Percentiles rank a stretch among this genome's conserved stretches.
These are phyloP conservation scores for Xanthia icteritia DNA, from an alignment of 2,888 invertebrate species.

Conservation along the genomic window DNA sequence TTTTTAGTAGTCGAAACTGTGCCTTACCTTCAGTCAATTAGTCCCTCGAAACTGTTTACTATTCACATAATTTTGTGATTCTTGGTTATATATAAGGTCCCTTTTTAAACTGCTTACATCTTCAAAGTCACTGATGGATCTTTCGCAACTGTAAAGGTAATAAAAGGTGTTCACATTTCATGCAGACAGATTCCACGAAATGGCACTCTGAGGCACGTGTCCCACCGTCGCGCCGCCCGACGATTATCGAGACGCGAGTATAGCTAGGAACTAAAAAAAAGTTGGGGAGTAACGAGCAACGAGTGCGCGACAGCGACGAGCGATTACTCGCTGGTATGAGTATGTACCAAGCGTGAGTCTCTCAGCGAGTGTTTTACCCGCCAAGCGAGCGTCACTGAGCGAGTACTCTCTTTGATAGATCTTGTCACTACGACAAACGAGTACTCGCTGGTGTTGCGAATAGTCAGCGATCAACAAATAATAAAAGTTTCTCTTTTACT, in stretches of 20 bases:
- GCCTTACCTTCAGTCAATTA: neutral
- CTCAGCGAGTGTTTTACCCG: neutral
- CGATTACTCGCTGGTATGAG: neutral
- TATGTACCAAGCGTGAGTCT: neutral
- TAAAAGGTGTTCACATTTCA: neutral
- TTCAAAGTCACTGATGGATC: neutral
- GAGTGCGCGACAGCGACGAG: neutral
- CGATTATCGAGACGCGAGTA: neutral
- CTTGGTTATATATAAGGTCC: no score
- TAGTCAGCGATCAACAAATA: no score
- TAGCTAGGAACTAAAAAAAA: neutral
- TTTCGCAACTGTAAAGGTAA: neutral
- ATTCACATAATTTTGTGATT: neutral
- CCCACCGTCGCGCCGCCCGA: no score
- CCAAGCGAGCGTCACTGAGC: neutral
- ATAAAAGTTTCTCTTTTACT: no score
- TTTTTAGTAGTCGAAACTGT: neutral
- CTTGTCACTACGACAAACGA: no score
- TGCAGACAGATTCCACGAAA: neutral
- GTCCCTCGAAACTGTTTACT: neutral
- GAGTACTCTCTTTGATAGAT: neutral
- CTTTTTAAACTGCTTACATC: neutral
- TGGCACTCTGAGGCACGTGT: no score
- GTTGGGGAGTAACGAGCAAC: neutral
- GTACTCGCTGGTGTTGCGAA: no score